Conservation (phyloP, 2,888 invertebrate genomes). For the Cabera pusaria region DNA sequence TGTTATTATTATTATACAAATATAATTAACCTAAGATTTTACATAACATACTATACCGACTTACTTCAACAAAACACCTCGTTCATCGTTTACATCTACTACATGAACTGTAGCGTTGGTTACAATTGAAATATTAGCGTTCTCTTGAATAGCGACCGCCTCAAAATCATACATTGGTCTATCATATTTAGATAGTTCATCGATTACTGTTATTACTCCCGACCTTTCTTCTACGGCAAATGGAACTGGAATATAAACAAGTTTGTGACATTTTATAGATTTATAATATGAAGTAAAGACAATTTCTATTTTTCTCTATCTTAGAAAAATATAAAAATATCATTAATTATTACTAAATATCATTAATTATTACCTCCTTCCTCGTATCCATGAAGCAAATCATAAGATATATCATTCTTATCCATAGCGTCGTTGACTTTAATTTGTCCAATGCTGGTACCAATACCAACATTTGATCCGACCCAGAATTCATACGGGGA, state of each 20-base stretch:
- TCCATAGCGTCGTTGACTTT: slow-evolving; percentile 88
- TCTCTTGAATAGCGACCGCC: slow-evolving; percentile 88
- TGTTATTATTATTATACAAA: neutral
- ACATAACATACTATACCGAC: too few species aligned
- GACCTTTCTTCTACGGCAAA: slow-evolving; percentile 95
- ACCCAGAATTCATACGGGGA: slow-evolving; percentile 96
- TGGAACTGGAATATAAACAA: slow-evolving; percentile 85
- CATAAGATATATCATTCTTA: slow-evolving; percentile 87
- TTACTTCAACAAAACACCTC: slow-evolving; percentile 86
- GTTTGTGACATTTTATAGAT: too few species aligned
- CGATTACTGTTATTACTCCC: slow-evolving; percentile 93
- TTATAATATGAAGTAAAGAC: too few species aligned
- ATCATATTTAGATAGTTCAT: slow-evolving; percentile 87
- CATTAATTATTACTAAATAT: neutral
- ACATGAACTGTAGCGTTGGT: slow-evolving; percentile 94
- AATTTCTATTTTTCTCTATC: too few species aligned
- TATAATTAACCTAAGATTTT: slow-evolving; percentile 6
- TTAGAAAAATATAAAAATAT: too few species aligned
- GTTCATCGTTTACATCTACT: slow-evolving; percentile 89
- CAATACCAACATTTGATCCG: slow-evolving; percentile 92
- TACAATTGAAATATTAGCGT: slow-evolving; percentile 85
- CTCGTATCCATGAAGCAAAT: slow-evolving; percentile 91
- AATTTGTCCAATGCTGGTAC: slow-evolving; percentile 94
- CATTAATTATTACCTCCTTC: slow-evolving; percentile 91
- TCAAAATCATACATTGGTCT: slow-evolving; percentile 90